Evolutionary conservation across 1,140 invertebrate species (phyloP), one percentile per base, ranked within the genome.

Genomic region (Melipona quadrifasciata): DNA sequence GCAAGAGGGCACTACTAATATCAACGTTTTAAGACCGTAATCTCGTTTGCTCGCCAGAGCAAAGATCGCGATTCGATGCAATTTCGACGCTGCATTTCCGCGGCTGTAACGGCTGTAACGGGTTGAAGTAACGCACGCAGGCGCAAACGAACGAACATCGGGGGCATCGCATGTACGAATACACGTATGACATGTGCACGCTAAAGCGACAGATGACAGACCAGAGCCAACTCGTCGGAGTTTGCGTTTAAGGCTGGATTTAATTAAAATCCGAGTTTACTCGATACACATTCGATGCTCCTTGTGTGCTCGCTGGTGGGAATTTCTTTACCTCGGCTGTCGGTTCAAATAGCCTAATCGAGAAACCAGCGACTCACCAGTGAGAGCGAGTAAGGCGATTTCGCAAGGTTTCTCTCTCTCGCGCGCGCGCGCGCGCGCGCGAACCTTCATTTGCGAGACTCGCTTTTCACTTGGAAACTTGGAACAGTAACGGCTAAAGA

Each of bases 381-480:
- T 51, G 16, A 4, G 16, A 4, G 10, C 19, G 16, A 57, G 21
- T 2, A 16, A 11, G 10, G 31, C 67, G 39, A 55, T 55, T 76
- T 57, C 16, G 27, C n/a, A 12, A 65, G 14, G 31, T 31, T 17
- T 47, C 53, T 24, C 53, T 21, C 14, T 65, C 16, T 12, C n/a
- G n/a, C n/a, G n/a, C n/a, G n/a, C n/a, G n/a, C n/a, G n/a, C n/a
- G n/a, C n/a, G n/a, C n/a, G n/a, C n/a, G n/a, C n/a, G 39, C 6
- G 39, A 47, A 8, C 6, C 3, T 11, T 17, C 3, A 1, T 5
- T 10, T 27, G 31, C 17, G 10, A 16, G 19, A 27, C 14, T 8
- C 21, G 3, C 64, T 65, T 78, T 83, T 83, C 53, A 83, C 70
- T 83, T 51, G n/a, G 70, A 78, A 83, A 77, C 65, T 83, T 83